Percentiles rank a stretch among this genome's conserved stretches.
Evolutionary conservation across 2,888 invertebrate genomes (phyloP).

Genomic region (Achlya flavicornis): DNA sequence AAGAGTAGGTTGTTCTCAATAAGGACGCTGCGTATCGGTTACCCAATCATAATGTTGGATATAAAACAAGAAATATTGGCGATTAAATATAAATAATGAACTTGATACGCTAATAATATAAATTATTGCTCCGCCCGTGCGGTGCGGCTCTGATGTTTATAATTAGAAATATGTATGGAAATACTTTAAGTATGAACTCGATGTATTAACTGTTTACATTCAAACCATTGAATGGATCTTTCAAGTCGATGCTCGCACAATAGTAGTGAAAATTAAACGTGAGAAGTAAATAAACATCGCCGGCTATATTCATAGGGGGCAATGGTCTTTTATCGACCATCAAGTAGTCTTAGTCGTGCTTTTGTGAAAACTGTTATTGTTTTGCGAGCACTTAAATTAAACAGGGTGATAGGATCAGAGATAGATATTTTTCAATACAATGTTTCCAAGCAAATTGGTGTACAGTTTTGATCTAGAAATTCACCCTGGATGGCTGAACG

Average conservation of each 20-base stretch:
- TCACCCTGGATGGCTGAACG: background rate
- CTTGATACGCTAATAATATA: constrained; percentile 25
- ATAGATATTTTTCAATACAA: background rate
- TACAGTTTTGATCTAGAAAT: background rate
- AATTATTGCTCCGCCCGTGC: constrained; percentile 17
- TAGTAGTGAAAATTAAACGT: constrained; percentile 54
- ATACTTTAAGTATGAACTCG: background rate
- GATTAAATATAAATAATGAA: constrained; percentile 20
- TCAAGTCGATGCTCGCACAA: constrained; percentile 38
- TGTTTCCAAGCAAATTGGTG: background rate
- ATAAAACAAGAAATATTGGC: constrained; percentile 17
- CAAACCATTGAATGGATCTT: constrained; percentile 20
- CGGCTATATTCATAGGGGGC: constrained; percentile 36
- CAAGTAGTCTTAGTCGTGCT: constrained; percentile 30
- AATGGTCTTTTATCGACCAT: constrained; percentile 51
- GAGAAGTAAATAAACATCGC: constrained; percentile 46
- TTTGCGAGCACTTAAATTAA: background rate
- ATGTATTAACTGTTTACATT: constrained; percentile 28
- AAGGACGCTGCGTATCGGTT: constrained; percentile 16
- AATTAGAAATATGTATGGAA: constrained; percentile 15
- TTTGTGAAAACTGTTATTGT: constrained; percentile 30
- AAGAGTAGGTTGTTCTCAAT: background rate
- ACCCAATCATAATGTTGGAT: constrained; percentile 17
- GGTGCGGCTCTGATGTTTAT: constrained; percentile 14
- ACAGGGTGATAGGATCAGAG: background rate